These are phyloP conservation scores for Drosophila littoralis DNA, from an alignment of 1,140 invertebrate species.

Conservation along the genomic window DNA sequence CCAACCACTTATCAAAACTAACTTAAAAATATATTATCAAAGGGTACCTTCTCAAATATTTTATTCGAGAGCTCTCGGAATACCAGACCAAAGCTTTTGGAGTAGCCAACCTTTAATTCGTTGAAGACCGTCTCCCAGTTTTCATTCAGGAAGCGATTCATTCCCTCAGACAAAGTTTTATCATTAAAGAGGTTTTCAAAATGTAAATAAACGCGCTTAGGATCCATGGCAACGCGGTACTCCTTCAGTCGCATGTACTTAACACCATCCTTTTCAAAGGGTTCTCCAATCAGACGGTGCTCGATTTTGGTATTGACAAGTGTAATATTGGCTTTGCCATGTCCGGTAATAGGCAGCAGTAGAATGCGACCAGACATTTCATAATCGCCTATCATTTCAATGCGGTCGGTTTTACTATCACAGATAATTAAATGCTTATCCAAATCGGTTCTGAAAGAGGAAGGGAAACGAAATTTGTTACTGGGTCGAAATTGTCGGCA, in stretches of 20 bases:
- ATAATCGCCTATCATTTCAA: slow-evolving; percentile 88
- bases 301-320: slow-evolving; percentile 87
- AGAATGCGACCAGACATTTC: slow-evolving; percentile 89
- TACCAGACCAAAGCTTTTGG: slow-evolving; percentile 87
- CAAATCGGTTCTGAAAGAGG: slow-evolving; percentile 84
- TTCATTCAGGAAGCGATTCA: slow-evolving; percentile 88
- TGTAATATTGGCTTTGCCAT: slow-evolving; percentile 89
- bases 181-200: slow-evolving; percentile 88
- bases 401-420: slow-evolving; percentile 85
- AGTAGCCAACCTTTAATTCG: slow-evolving; percentile 87
- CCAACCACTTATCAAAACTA: slow-evolving; percentile 29
- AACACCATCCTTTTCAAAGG: slow-evolving; percentile 86
- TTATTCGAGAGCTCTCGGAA: slow-evolving; percentile 87
- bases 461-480: not conserved
- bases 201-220: slow-evolving; percentile 85
- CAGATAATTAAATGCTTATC: slow-evolving; percentile 84
- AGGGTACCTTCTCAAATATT: slow-evolving; percentile 87
- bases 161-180: slow-evolving; percentile 85
- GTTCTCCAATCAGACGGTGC: slow-evolving; percentile 86
- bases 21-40: slow-evolving; percentile 87
- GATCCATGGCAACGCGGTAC: slow-evolving; percentile 86
- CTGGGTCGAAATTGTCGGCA: slow-evolving; percentile 5
- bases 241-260: slow-evolving; percentile 87
- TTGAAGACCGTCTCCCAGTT: slow-evolving; percentile 88
- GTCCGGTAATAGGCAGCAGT: slow-evolving; percentile 89